A percentile compares a stretch with the other conserved stretches of the same genome.
phyloP scores from a whole-genome alignment of 2,888 invertebrate genomes.

The Cheilosia impressa region DNA sequence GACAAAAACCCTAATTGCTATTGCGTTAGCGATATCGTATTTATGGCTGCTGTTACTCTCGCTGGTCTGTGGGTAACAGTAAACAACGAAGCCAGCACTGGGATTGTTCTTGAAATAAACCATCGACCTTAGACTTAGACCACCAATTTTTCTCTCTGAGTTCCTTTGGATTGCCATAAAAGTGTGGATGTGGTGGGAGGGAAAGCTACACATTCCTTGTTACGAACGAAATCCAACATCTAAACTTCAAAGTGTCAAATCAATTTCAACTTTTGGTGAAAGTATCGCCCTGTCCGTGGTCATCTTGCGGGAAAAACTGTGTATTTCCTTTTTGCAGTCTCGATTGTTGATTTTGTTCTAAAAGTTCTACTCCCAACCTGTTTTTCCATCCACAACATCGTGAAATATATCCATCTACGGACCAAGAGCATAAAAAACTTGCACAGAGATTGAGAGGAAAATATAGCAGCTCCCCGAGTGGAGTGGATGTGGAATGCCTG shows the following conservation, averaged over 20 bases:
- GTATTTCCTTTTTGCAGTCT: not conserved
- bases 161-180: not conserved
- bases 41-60: slow-evolving; percentile 40
- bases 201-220: not conserved
- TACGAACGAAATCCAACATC: slow-evolving; percentile 3
- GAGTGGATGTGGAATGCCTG: slow-evolving; percentile 39
- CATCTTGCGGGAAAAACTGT: slow-evolving; percentile 9
- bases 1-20: slow-evolving; percentile 54
- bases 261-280: slow-evolving; percentile 18
- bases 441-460: slow-evolving; percentile 16
- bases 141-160: slow-evolving; percentile 27
- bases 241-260: slow-evolving; percentile 40
- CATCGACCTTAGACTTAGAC: slow-evolving; percentile 18
- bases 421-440: slow-evolving; percentile 12
- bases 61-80: slow-evolving; percentile 34
- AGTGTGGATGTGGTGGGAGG: not conserved
- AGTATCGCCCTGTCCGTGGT: slow-evolving; percentile 4
- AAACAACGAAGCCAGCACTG: not conserved
- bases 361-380: slow-evolving; percentile 39
- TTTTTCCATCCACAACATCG: slow-evolving; percentile 47
- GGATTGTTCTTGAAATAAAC: slow-evolving; percentile 23
- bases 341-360: slow-evolving; percentile 34
- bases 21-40: slow-evolving; percentile 36
- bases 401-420: slow-evolving; percentile 56
- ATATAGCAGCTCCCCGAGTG: slow-evolving; percentile 3